Evolutionary conservation across 1,140 invertebrate genomes (phyloP).

Genomic region (Cydia fagiglandana): DNA sequence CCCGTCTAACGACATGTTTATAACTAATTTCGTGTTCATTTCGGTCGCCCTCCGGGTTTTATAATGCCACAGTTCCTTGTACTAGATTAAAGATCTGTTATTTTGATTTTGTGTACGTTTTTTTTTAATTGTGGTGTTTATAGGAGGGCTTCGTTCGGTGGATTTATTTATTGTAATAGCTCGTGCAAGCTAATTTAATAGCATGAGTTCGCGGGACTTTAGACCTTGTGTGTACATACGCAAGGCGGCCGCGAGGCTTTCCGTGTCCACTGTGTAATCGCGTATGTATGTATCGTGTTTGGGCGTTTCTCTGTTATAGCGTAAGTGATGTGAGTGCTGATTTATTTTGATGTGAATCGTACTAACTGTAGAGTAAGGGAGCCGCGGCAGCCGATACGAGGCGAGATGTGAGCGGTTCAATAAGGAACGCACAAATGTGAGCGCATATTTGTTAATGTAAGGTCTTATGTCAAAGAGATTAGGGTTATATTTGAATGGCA

Average conservation of each 20-base stretch:
- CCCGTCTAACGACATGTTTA: conserved; percentile 44
- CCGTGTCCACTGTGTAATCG: conserved; percentile 25
- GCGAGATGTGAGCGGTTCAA: conserved; percentile 3
- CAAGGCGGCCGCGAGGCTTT: conserved; percentile 12
- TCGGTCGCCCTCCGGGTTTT: conserved; percentile 8
- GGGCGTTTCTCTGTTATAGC: conserved; percentile 34
- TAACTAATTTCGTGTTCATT: conserved; percentile 28
- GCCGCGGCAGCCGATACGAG: background rate
- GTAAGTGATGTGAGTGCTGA: conserved; percentile 33
- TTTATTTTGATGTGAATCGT: conserved; percentile 34
- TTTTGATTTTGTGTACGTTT: background rate
- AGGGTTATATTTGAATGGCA: conserved; percentile 3
- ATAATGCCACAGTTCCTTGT: conserved; percentile 3
- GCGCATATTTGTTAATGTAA: conserved; percentile 4
- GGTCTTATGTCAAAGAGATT: background rate
- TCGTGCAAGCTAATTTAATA: conserved; percentile 1
- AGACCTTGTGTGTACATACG: background rate
- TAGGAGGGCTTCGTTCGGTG: conserved; percentile 16
- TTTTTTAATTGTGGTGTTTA: background rate
- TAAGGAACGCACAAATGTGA: conserved; percentile 1
- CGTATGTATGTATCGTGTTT: conserved; percentile 32
- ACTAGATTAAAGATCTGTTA: conserved; percentile 10
- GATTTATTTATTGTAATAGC: conserved; percentile 13
- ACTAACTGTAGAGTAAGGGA: conserved; percentile 26
- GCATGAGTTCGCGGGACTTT: conserved; percentile 6